These are phyloP conservation scores for Passer montanus DNA, from an alignment of 2,113 vertebrate species.

Conservation along the genomic window DNA sequence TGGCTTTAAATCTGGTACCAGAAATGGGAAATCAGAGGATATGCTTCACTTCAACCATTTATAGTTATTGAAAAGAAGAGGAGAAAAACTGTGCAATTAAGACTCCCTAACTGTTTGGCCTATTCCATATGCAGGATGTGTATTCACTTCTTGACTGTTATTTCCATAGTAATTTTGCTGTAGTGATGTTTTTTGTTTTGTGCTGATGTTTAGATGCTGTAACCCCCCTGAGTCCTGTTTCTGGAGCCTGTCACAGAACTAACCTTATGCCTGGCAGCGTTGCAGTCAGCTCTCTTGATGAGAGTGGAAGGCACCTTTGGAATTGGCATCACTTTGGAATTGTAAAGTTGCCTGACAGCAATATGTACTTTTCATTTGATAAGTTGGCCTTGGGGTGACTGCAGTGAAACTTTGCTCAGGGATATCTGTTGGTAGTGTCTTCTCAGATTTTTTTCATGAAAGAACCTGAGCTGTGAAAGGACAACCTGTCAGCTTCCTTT, in stretches of 20 bases:
- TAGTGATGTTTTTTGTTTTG: not conserved
- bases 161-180: not conserved
- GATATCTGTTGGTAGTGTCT: not conserved
- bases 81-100: not conserved
- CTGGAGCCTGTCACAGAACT: not conserved
- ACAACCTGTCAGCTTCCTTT: not conserved
- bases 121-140: not conserved
- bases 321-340: not conserved
- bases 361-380: not conserved
- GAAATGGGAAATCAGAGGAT: not conserved
- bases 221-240: not conserved
- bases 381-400: not conserved
- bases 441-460: not conserved
- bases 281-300: rapidly evolving
- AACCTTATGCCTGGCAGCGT: rapidly evolving
- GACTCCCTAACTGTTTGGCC: not conserved
- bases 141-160: not conserved
- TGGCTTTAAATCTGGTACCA: not conserved
- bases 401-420: not conserved
- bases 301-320: not conserved
- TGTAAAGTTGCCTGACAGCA: not conserved
- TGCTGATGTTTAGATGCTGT: rapidly evolving
- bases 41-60: not conserved
- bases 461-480: not conserved
- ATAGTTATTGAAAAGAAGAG: not conserved